Percentiles rank a stretch among this genome's conserved stretches.
These are phyloP conservation scores for Calonectris borealis DNA, from an alignment of 2,113 vertebrate species.

Conservation along the genomic window DNA sequence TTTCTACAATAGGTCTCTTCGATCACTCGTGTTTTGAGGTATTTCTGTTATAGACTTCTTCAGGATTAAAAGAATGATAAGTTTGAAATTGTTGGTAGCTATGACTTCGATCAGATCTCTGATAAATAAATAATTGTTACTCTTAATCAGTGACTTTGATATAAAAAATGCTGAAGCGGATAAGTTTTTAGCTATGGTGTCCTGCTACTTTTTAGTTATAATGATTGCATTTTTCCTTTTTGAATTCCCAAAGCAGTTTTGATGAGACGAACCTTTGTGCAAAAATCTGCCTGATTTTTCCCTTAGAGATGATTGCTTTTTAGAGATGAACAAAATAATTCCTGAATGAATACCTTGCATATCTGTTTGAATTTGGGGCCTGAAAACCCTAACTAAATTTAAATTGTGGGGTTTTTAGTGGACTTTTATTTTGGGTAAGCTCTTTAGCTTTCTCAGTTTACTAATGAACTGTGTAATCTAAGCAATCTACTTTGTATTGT, in stretches of 20 bases:
- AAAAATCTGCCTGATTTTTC: conserved; percentile 1
- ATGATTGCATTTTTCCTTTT: background rate
- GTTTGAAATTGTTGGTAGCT: background rate
- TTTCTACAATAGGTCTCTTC: background rate
- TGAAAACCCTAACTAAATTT: background rate
- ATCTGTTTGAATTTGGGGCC: background rate
- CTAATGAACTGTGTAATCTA: background rate
- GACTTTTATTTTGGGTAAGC: background rate
- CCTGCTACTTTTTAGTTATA: background rate
- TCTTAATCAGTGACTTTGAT: background rate
- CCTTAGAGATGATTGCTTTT: background rate
- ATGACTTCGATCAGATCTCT: background rate
- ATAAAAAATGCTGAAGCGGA: background rate
- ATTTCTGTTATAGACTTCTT: background rate
- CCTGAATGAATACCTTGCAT: background rate
- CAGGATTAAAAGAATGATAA: background rate
- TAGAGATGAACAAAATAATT: background rate
- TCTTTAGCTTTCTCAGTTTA: background rate
- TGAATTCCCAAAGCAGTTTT: background rate
- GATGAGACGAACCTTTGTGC: background rate
- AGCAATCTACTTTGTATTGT: background rate
- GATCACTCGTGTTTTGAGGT: background rate
- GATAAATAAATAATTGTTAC: background rate
- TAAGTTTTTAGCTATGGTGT: background rate
- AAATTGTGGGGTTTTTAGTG: background rate